Evolutionary conservation across 2,113 vertebrate species (phyloP).

Genomic region (Dascyllus trimaculatus): DNA sequence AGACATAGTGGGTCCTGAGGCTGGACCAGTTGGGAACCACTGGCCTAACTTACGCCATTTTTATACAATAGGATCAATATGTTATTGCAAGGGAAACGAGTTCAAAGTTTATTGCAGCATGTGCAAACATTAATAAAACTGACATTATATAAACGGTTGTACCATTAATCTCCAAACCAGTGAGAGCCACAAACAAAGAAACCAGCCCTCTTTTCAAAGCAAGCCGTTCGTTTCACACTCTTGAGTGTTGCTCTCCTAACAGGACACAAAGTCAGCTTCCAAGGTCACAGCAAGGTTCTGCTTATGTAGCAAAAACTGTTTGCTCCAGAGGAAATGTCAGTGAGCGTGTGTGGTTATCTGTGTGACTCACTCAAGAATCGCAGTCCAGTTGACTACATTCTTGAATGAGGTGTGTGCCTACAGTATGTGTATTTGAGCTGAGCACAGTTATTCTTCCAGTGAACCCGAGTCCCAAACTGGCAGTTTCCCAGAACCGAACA

Average conservation of each 20-base stretch:
- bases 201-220: not conserved
- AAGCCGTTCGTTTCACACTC: not conserved
- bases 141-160: not conserved
- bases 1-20: too few relatives aligned
- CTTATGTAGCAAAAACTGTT: slow-evolving; percentile 48
- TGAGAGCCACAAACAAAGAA: not conserved
- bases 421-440: slow-evolving; percentile 32
- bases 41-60: too few relatives aligned
- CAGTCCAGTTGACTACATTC: slow-evolving; percentile 15
- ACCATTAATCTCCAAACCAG: too few relatives aligned
- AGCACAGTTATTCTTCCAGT: slow-evolving; percentile 42
- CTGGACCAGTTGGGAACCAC: too few relatives aligned
- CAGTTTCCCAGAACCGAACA: slow-evolving; percentile 39
- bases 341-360: slow-evolving; percentile 1
- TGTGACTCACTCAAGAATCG: slow-evolving; percentile 16
- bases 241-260: slow-evolving; percentile 1
- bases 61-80: too few relatives aligned
- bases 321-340: slow-evolving; percentile 29
- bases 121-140: not conserved
- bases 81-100: too few relatives aligned
- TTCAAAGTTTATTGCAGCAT: not conserved
- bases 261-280: slow-evolving; percentile 35
- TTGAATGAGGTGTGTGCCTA: slow-evolving; percentile 28
- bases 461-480: slow-evolving; percentile 29
- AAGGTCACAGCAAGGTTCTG: slow-evolving; percentile 57